These are phyloP conservation scores for Pyrgus malvae DNA, from an alignment of 2,888 invertebrate genomes.

Conservation along the genomic window DNA sequence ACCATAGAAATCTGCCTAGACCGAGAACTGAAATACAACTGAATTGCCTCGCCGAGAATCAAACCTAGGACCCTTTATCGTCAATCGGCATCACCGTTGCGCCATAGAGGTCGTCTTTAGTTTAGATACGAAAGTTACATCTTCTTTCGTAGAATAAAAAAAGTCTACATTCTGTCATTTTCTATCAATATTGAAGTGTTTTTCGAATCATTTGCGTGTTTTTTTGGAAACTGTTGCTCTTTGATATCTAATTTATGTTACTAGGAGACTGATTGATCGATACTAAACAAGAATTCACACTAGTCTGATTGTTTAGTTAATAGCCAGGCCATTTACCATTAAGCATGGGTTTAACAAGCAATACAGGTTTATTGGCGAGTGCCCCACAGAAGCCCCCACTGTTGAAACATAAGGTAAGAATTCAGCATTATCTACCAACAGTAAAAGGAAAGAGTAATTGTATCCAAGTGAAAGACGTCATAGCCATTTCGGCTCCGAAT, in stretches of 20 bases:
- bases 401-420: conserved; percentile 58
- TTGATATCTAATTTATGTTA: conserved; percentile 40
- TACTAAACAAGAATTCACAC: conserved; percentile 31
- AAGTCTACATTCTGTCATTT: background rate
- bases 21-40: background rate
- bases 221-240: background rate
- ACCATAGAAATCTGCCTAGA: no score
- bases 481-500: no score
- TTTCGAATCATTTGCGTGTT: background rate
- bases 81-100: background rate
- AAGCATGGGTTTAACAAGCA: conserved; percentile 83
- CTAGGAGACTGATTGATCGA: conserved; percentile 64
- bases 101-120: no score
- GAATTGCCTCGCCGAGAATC: background rate
- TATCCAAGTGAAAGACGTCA: no score
- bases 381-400: conserved; percentile 69
- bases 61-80: background rate
- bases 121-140: no score
- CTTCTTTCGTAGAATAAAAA: no score
- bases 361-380: conserved; percentile 85
- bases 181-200: no score
- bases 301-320: background rate
- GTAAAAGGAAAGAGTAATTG: no score
- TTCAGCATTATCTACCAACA: no score
- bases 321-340: conserved; percentile 24